phyloP scores from a whole-genome alignment of 2,797 vertebrate genomes.

The Eulemur coronatus region DNA sequence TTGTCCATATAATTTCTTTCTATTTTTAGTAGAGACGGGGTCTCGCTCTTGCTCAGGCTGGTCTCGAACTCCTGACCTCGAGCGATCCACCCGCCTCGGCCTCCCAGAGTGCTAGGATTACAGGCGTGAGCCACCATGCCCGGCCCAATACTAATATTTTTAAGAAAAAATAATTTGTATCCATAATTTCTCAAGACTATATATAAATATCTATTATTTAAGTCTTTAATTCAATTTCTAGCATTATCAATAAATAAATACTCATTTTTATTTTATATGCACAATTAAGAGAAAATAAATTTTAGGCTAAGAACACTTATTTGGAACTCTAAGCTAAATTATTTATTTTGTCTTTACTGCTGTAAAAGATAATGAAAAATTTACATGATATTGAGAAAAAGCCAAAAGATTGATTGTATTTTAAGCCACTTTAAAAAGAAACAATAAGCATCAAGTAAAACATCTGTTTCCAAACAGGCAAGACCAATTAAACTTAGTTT shows the following conservation, averaged over 20 bases:
- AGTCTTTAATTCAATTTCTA: not conserved
- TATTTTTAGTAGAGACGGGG: too few relatives aligned
- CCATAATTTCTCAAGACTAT: not conserved
- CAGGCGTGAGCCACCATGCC: too few relatives aligned
- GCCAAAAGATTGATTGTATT: not conserved
- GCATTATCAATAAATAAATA: not conserved
- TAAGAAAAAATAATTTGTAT: not conserved
- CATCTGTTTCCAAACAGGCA: not conserved
- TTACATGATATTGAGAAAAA: not conserved
- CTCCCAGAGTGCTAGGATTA: too few relatives aligned
- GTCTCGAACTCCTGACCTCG: too few relatives aligned
- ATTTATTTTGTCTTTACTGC: not conserved
- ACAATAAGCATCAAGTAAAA: not conserved
- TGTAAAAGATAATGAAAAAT: slow-evolving; percentile 13
- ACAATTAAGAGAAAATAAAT: not conserved
- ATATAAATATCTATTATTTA: not conserved
- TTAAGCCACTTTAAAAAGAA: not conserved
- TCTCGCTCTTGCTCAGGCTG: too few relatives aligned
- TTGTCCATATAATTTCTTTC: too few relatives aligned
- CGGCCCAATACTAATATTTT: not conserved
- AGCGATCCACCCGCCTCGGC: too few relatives aligned
- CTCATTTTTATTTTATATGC: not conserved
- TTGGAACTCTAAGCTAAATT: not conserved
- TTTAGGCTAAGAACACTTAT: not conserved
- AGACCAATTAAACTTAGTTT: not conserved